Evolutionary conservation across 2,113 vertebrate genomes (phyloP).

Genomic region (Sinocyclocheilus maitianheensis): DNA sequence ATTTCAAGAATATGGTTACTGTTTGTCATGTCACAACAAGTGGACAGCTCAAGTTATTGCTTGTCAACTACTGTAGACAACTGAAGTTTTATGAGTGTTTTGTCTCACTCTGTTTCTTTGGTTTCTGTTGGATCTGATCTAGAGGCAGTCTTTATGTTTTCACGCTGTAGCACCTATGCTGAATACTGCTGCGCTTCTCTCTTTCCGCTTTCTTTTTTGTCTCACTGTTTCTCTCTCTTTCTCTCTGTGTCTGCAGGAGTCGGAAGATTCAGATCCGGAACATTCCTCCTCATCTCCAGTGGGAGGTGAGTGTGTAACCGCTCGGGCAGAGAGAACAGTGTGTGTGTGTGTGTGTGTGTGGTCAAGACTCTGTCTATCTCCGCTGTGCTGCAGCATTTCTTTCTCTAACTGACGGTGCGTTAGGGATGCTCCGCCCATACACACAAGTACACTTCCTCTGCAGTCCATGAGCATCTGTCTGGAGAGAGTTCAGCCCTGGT

Average conservation of each 20-base stretch:
- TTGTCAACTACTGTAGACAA: too few species aligned
- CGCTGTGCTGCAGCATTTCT: background rate
- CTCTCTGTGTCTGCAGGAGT: constrained; percentile 73
- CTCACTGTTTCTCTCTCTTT: background rate
- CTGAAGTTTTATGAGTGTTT: background rate
- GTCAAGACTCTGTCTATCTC: background rate
- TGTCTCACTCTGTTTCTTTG: constrained; percentile 2
- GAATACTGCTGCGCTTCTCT: background rate
- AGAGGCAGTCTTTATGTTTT: background rate
- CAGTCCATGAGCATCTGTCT: background rate
- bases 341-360: constrained; percentile 15
- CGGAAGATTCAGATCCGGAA: constrained; percentile 88
- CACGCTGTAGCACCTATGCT: background rate
- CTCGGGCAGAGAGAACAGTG: background rate
- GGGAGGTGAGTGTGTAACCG: constrained; percentile 80
- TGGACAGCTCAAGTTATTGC: too few species aligned
- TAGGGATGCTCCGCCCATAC: background rate
- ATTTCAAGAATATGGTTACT: too few species aligned
- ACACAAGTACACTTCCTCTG: constrained; percentile 12
- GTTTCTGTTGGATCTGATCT: background rate
- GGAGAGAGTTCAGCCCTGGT: constrained; percentile 4
- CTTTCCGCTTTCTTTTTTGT: constrained; percentile 9
- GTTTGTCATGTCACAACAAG: too few species aligned
- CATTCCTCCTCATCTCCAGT: constrained; percentile 86
- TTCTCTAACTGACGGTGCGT: background rate